phyloP scores from a whole-genome alignment of 2,113 vertebrate genomes.

The Hippocampus abdominalis region DNA sequence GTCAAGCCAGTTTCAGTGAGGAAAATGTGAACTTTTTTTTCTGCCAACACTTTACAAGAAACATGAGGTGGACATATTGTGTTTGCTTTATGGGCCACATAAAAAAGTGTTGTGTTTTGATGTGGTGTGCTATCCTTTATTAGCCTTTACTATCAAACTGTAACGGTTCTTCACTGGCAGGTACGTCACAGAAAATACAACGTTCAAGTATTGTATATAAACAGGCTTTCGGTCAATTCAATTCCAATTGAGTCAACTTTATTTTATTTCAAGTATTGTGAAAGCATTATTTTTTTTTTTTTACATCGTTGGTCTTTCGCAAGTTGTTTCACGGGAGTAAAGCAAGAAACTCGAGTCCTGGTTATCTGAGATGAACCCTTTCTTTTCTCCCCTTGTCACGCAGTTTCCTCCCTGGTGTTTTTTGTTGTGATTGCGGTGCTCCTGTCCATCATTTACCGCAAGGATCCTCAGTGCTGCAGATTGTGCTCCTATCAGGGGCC shows the following conservation, averaged over 20 bases:
- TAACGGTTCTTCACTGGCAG: constrained; percentile 22
- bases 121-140: background rate
- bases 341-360: background rate
- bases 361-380: constrained; percentile 18
- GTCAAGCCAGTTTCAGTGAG: background rate
- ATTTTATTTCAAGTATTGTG: background rate
- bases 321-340: background rate
- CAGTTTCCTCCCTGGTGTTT: constrained; percentile 76
- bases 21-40: background rate
- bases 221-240: constrained; percentile 10
- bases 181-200: background rate
- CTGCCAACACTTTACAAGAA: background rate
- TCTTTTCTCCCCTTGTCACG: constrained; percentile 20
- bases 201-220: background rate
- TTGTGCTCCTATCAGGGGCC: constrained; percentile 73
- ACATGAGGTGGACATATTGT: background rate
- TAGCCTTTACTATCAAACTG: constrained; percentile 7
- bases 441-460: constrained; percentile 76
- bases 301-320: background rate
- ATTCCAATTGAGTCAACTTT: background rate
- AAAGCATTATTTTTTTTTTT: background rate
- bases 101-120: background rate
- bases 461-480: constrained; percentile 76
- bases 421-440: constrained; percentile 73
- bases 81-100: background rate